These are phyloP conservation scores for Sylvia atricapilla DNA, from an alignment of 2,113 vertebrate species.

Conservation along the genomic window DNA sequence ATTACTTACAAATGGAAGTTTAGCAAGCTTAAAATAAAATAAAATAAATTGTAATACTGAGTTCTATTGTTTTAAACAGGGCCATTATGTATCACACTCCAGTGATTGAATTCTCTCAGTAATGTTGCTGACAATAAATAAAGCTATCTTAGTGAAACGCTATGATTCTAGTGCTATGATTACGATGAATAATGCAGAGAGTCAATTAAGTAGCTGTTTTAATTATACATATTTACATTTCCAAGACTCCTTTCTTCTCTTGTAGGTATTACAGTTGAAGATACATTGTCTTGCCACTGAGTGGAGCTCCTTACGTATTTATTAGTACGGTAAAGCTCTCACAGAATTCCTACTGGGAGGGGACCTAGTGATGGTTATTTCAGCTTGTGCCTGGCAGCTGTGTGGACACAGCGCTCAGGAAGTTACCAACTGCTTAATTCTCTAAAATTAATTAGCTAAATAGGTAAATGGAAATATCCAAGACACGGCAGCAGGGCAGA, in stretches of 20 bases:
- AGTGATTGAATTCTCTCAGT: not conserved
- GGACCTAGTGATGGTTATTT: not conserved
- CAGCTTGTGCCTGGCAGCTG: not conserved
- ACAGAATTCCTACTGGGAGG: not conserved
- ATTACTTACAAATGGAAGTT: not conserved
- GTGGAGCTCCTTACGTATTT: constrained; percentile 13
- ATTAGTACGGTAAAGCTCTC: rapidly evolving
- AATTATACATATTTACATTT: not conserved
- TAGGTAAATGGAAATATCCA: not conserved
- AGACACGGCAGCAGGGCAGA: not conserved
- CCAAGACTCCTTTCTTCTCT: not conserved
- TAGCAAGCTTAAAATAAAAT: not conserved
- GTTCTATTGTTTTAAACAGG: not conserved
- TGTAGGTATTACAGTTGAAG: not conserved
- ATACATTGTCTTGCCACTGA: not conserved
- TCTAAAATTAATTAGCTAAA: not conserved
- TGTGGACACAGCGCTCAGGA: not conserved
- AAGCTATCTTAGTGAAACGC: not conserved
- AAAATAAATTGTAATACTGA: not conserved
- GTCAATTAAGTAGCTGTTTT: not conserved
- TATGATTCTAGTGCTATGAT: not conserved
- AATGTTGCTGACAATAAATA: not conserved
- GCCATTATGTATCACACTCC: not conserved
- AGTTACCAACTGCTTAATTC: not conserved
- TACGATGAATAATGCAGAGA: not conserved